Conservation (phyloP, 2,888 invertebrate genomes). For the Cerceris ruficornis region DNA sequence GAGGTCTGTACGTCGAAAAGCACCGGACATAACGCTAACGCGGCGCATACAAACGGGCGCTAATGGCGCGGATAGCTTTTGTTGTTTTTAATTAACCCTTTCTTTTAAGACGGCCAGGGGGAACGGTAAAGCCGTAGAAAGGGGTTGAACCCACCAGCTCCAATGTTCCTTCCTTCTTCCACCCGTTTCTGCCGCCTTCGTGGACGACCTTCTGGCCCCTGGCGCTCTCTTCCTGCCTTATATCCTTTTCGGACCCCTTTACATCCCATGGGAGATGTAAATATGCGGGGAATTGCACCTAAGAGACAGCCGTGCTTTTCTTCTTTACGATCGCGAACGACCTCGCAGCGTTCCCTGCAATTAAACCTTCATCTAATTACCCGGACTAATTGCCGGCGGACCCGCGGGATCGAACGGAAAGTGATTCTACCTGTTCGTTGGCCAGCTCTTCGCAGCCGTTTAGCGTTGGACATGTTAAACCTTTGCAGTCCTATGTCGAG, state of each 20-base stretch:
- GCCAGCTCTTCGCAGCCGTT: neutral
- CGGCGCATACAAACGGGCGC: constrained; percentile 81
- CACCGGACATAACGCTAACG: constrained; percentile 77
- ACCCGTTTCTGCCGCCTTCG: constrained; percentile 28
- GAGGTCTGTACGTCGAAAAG: constrained; percentile 57
- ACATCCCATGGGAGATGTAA: constrained; percentile 80
- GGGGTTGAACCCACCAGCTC: constrained; percentile 54
- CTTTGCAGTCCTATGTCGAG: too few species aligned
- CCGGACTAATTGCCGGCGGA: constrained; percentile 69
- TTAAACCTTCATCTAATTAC: constrained; percentile 80
- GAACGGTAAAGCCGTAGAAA: constrained; percentile 73
- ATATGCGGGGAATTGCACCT: constrained; percentile 80
- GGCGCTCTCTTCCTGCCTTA: constrained; percentile 53
- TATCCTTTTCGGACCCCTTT: constrained; percentile 54
- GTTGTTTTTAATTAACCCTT: constrained; percentile 82
- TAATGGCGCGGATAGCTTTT: constrained; percentile 81
- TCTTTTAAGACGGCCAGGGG: constrained; percentile 79
- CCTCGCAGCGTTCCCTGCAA: constrained; percentile 70
- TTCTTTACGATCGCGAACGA: constrained; percentile 70
- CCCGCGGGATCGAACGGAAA: constrained; percentile 60
- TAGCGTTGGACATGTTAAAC: too few species aligned
- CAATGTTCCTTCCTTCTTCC: constrained; percentile 53
- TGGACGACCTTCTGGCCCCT: constrained; percentile 31
- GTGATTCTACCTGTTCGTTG: constrained; percentile 1
- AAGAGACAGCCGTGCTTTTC: constrained; percentile 74